phyloP scores from a whole-genome alignment of 2,888 invertebrate genomes.

The Ferdinandea cuprea region DNA sequence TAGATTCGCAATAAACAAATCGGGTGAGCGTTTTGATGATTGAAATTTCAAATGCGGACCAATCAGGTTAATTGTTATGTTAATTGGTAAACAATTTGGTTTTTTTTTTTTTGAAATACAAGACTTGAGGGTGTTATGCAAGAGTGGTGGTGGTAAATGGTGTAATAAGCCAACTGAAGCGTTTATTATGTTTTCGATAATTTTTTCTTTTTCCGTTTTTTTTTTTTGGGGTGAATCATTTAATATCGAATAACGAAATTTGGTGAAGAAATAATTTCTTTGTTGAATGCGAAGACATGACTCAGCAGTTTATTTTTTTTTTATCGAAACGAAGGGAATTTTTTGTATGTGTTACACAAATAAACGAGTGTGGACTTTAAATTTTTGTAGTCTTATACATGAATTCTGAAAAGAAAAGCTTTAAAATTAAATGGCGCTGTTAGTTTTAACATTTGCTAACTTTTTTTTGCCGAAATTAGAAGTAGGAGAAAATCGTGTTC shows the following conservation, averaged over 20 bases:
- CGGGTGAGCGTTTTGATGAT: constrained; percentile 25
- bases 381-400: no score
- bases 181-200: constrained; percentile 19
- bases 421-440: no score
- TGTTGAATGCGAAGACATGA: constrained; percentile 5
- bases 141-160: background rate
- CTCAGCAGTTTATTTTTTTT: background rate
- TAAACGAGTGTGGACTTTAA: no score
- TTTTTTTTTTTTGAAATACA: constrained; percentile 16
- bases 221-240: constrained; percentile 26
- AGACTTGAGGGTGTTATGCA: constrained; percentile 34
- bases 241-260: background rate
- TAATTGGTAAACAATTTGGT: constrained; percentile 57
- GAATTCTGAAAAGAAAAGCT: no score
- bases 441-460: no score
- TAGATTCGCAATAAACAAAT: constrained; percentile 52
- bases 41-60: constrained; percentile 46
- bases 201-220: no score
- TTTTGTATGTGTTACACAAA: no score
- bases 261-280: constrained; percentile 11
- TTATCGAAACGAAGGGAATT: background rate
- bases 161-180: background rate
- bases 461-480: no score
- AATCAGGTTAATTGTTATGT: constrained; percentile 39
- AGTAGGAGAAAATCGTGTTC: no score